Evolutionary conservation across 2,888 invertebrate genomes (phyloP), one percentile per base, ranked within the genome.

Genomic region (Subacronicta megacephala): DNA sequence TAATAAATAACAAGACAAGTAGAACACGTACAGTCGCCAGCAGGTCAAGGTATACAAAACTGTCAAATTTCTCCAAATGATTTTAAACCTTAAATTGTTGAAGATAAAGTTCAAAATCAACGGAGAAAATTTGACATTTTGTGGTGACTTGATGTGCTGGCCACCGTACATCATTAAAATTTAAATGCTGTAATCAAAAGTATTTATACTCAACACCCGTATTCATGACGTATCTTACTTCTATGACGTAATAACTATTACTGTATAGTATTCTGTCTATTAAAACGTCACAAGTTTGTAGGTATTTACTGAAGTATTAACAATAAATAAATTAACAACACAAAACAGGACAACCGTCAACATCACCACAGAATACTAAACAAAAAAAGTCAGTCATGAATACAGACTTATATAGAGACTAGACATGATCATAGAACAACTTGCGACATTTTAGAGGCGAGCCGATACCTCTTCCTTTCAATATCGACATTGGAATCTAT

Each of bases 361-460:
- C 31, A 31, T 31, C 12, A 31, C 31, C 31, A 31, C 31, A 31
- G n/a, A 31, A 31, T 26, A 37, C 52, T 38, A 59, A 46, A 59
- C 15, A 61, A 62, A 50, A 61, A 62, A 67, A 45, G 26, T n/a
- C 23, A 41, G 10, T 57, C 72, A 75, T 65, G 75, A 78, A 77
- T 68, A 78, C 60, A 76, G 73, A 78, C 66, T n/a, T 67, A 57
- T 57, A 65, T 65, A 59, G 56, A 71, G 82, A 84, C 82, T 87
- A 87, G 79, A 84, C 38, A 72, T 59, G 72, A 88, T 93, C 90
- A 93, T 76, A 92, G 92, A 66, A 92, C 90, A 12, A 89, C 91
- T 69, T 92, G 92, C 2, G 92, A 90, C 85, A 92, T 83, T 54
- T 90, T 90, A 0, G 89, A 75, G 16, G 88, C 74, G 13, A 92